Conservation (phyloP, 2,888 invertebrate genomes). For the Spisula subtruncata region DNA sequence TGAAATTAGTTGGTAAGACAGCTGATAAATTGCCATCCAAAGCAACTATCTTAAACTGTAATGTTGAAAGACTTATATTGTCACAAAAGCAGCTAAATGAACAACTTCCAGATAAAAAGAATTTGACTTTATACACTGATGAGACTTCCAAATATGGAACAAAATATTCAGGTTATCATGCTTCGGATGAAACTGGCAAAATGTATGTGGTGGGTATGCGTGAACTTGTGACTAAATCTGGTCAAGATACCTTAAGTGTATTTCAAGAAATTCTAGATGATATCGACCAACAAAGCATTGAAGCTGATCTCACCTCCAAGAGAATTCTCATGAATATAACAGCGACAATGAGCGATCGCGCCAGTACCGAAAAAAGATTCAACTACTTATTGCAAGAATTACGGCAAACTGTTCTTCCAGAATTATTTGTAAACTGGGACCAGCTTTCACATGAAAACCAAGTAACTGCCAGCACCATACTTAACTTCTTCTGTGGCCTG, state of each 20-base stretch:
- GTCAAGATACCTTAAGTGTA: conserved; percentile 32
- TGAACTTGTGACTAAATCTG: conserved; percentile 46
- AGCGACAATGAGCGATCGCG: conserved; percentile 57
- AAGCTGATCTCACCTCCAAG: conserved; percentile 30
- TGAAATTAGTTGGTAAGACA: conserved; percentile 42
- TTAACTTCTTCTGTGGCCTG: conserved; percentile 75
- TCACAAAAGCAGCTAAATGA: conserved; percentile 58
- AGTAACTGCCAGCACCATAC: conserved; percentile 40
- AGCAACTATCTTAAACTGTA: conserved; percentile 50
- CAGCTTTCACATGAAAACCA: conserved; percentile 54
- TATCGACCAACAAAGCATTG: conserved; percentile 30
- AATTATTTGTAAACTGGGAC: conserved; percentile 59
- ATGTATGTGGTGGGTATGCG: conserved; percentile 58
- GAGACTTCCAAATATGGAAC: conserved; percentile 63
- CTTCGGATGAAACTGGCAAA: conserved; percentile 38
- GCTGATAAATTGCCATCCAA: conserved; percentile 51
- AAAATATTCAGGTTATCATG: conserved; percentile 56
- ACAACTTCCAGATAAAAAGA: conserved; percentile 24
- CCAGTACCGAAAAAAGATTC: conserved; percentile 45
- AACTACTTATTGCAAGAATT: too few relatives aligned
- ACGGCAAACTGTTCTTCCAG: conserved; percentile 58
- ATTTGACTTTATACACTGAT: too few relatives aligned
- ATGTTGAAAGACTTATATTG: conserved; percentile 52
- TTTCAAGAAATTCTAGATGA: conserved; percentile 40
- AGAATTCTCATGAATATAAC: conserved; percentile 44